phyloP scores from a whole-genome alignment of 2,113 vertebrate species.

The Etheostoma spectabile region DNA sequence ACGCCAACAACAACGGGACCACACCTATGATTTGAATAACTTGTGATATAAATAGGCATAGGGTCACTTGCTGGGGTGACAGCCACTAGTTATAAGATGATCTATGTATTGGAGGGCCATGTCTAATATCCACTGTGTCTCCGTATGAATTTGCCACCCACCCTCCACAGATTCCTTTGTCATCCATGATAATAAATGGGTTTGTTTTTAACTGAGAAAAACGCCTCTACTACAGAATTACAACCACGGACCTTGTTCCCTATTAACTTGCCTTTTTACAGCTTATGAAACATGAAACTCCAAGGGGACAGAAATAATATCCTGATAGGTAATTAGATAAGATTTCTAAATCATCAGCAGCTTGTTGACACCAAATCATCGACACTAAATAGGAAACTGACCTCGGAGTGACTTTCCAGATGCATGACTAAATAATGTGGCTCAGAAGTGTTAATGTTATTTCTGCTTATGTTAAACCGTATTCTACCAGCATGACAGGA shows the following conservation, averaged over 20 bases:
- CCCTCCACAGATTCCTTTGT: conserved; percentile 48
- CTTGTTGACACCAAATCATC: conserved; percentile 8
- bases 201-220: conserved; percentile 47
- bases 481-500: neutral
- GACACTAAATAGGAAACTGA: conserved; percentile 25
- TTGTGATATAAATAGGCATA: conserved; percentile 32
- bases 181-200: conserved; percentile 49
- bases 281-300: conserved; percentile 27
- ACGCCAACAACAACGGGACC: no score
- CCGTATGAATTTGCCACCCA: conserved; percentile 75
- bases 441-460: conserved; percentile 8
- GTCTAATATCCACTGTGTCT: conserved; percentile 57
- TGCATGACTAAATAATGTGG: conserved; percentile 33
- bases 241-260: conserved; percentile 4
- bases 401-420: conserved; percentile 15
- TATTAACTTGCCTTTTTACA: conserved; percentile 15
- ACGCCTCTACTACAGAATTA: neutral
- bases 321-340: no score
- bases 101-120: conserved; percentile 51
- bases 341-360: neutral
- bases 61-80: conserved; percentile 37
- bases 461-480: conserved; percentile 1
- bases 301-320: neutral
- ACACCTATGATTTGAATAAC: neutral
- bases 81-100: conserved; percentile 42